Percentiles rank a stretch among this genome's conserved stretches.
These are phyloP conservation scores for Perdita meconis DNA, from an alignment of 2,888 invertebrate genomes.

Conservation along the genomic window DNA sequence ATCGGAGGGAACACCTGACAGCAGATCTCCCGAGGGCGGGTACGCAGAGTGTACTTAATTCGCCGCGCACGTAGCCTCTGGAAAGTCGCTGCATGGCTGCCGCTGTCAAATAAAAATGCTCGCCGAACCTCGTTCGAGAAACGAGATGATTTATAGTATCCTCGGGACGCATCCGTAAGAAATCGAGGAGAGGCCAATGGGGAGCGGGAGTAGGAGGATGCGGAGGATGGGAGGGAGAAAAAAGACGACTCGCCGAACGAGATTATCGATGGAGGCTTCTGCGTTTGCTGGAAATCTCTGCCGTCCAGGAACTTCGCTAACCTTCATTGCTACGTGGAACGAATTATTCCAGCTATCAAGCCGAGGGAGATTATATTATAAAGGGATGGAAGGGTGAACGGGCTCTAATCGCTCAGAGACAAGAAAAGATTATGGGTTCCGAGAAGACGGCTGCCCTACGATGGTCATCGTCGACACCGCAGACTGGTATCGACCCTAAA, in stretches of 20 bases:
- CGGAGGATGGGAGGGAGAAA: conserved; percentile 29
- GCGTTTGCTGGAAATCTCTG: conserved; percentile 57
- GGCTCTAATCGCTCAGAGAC: not conserved
- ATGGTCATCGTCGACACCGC: not conserved
- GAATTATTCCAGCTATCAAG: conserved; percentile 22
- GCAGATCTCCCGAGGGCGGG: conserved; percentile 52
- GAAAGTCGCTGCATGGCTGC: conserved; percentile 63
- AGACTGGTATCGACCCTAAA: conserved; percentile 49
- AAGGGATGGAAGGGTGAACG: not conserved
- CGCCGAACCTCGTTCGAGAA: conserved; percentile 62
- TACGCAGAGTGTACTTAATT: conserved; percentile 60
- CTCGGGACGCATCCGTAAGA: conserved; percentile 67
- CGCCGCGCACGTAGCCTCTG: conserved; percentile 64
- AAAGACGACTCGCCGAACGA: conserved; percentile 64
- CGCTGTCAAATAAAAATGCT: conserved; percentile 72
- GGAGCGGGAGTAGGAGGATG: not conserved
- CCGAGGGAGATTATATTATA: not conserved
- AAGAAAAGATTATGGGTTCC: conserved; percentile 12
- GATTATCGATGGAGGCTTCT: conserved; percentile 57
- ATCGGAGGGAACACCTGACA: conserved; percentile 62
- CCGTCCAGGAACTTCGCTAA: conserved; percentile 28
- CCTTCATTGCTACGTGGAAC: conserved; percentile 32
- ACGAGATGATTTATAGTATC: conserved; percentile 73
- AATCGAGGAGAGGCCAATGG: conserved; percentile 50
- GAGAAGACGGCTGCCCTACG: conserved; percentile 1